These are phyloP conservation scores for Phoenicopterus ruber DNA, from an alignment of 2,113 vertebrate genomes.

Conservation along the genomic window DNA sequence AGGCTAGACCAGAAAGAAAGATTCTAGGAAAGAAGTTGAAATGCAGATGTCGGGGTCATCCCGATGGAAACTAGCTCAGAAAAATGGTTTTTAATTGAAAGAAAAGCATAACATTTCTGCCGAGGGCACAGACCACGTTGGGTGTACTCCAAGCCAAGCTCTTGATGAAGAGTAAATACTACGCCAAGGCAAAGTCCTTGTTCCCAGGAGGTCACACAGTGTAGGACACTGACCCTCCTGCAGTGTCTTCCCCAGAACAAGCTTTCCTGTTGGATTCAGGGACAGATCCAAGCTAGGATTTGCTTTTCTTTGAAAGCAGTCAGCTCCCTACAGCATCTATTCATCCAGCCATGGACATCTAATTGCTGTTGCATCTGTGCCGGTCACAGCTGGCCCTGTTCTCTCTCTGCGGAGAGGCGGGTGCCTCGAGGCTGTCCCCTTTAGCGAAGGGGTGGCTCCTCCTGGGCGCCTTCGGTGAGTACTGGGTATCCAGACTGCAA, in stretches of 20 bases:
- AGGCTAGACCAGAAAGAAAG: not conserved
- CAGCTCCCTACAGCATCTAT: not conserved
- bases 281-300: not conserved
- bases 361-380: not conserved
- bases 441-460: not conserved
- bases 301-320: not conserved
- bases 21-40: not conserved
- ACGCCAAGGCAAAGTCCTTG: not conserved
- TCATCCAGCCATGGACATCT: not conserved
- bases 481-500: not conserved
- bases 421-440: not conserved
- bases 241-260: not conserved
- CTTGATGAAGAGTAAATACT: not conserved
- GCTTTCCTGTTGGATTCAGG: not conserved
- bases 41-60: not conserved
- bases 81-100: not conserved
- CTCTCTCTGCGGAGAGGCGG: not conserved
- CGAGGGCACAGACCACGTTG: not conserved
- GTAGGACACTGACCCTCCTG: not conserved
- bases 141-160: not conserved
- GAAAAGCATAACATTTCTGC: not conserved
- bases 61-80: not conserved
- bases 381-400: not conserved
- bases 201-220: too few relatives aligned
- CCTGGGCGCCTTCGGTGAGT: not conserved